A percentile compares a stretch with the other conserved stretches of the same genome.
Conservation (phyloP, 2,797 vertebrate species). For the Hypotaenidia okinawae region DNA sequence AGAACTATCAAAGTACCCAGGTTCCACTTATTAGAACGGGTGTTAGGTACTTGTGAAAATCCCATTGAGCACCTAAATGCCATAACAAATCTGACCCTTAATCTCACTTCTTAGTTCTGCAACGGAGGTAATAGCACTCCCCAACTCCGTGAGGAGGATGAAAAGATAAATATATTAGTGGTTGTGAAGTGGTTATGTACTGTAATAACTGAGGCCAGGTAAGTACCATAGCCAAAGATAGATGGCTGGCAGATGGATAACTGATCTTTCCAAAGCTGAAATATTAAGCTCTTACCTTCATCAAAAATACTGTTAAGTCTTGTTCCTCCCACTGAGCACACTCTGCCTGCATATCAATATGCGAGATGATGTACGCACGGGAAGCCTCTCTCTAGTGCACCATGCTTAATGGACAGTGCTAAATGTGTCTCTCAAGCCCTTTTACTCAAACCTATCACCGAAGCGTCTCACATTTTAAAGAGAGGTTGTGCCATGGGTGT, state of each 20-base stretch:
- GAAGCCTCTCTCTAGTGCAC: not conserved
- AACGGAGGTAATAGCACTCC: slow-evolving; percentile 28
- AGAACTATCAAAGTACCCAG: not conserved
- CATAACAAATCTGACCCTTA: slow-evolving; percentile 53
- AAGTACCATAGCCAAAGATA: not conserved
- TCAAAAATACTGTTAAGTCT: not conserved
- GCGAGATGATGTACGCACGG: not conserved
- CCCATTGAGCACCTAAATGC: slow-evolving; percentile 52
- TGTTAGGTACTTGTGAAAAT: slow-evolving; percentile 25
- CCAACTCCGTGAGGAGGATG: not conserved
- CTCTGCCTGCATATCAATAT: not conserved
- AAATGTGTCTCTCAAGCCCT: not conserved
- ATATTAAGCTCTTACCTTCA: not conserved
- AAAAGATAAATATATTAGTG: slow-evolving; percentile 26
- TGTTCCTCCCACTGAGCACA: not conserved
- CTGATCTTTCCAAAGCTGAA: not conserved
- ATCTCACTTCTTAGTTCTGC: slow-evolving; percentile 53
- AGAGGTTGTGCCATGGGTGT: not conserved
- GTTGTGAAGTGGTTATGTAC: not conserved
- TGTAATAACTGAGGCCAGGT: not conserved
- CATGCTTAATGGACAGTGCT: not conserved
- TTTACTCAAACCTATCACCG: not conserved
- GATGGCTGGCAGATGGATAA: not conserved
- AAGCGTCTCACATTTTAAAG: not conserved
- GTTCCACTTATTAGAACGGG: not conserved